phyloP scores from a whole-genome alignment of 2,113 vertebrate species.

The Ictalurus punctatus region DNA sequence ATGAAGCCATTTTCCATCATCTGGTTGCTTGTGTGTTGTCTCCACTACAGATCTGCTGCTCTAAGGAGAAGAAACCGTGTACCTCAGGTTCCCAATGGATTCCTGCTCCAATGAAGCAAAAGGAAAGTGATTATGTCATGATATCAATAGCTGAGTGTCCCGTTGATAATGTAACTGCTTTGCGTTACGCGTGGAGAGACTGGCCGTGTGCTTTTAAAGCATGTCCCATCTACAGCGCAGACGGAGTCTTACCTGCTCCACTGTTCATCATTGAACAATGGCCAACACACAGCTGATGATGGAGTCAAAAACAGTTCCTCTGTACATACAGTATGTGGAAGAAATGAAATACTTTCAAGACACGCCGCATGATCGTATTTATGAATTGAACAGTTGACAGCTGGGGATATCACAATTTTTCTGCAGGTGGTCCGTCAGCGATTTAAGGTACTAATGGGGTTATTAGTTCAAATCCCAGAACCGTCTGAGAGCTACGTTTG shows the following conservation, averaged over 20 bases:
- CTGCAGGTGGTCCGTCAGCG: neutral
- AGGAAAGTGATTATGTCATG: conserved; percentile 54
- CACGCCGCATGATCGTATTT: neutral
- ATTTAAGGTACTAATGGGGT: neutral
- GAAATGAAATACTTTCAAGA: neutral
- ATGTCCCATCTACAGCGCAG: conserved; percentile 80
- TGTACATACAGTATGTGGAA: neutral
- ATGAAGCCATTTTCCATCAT: neutral
- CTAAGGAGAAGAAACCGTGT: neutral
- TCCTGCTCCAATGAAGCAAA: conserved; percentile 56
- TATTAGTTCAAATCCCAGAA: neutral
- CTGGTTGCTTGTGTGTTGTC: conserved; percentile 6
- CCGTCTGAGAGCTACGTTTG: neutral
- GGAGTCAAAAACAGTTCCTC: neutral
- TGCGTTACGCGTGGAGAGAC: conserved; percentile 87
- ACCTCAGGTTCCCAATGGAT: conserved; percentile 66
- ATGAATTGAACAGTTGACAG: neutral
- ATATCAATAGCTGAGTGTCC: conserved; percentile 64
- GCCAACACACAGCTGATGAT: neutral
- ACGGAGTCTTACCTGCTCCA: conserved; percentile 77
- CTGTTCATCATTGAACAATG: conserved; percentile 66
- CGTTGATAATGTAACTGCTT: conserved; percentile 44
- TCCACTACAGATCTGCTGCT: conserved; percentile 78
- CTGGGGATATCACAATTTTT: neutral
- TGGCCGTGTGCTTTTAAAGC: conserved; percentile 86